phyloP scores from a whole-genome alignment of 2,113 vertebrate genomes.

The Mystacornis crossleyi region DNA sequence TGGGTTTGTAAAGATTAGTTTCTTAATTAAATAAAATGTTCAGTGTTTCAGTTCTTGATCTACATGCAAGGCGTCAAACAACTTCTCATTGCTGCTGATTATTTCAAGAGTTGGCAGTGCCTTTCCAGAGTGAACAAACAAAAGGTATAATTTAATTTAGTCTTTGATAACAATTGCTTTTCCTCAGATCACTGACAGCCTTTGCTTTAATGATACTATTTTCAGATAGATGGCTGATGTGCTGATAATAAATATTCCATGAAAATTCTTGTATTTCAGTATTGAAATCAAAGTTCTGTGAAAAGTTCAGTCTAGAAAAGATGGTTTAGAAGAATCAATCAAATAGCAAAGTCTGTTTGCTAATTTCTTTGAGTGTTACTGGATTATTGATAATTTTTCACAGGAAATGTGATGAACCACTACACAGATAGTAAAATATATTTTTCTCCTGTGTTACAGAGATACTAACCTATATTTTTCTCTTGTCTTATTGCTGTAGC shows the following conservation, averaged over 20 bases:
- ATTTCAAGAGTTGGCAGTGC: not conserved
- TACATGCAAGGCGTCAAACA: not conserved
- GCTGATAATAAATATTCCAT: not conserved
- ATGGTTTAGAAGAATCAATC: not conserved
- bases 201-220: not conserved
- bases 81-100: not conserved
- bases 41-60: not conserved
- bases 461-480: no score
- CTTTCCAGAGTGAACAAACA: not conserved
- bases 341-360: not conserved
- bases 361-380: not conserved
- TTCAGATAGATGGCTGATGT: not conserved
- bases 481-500: not conserved
- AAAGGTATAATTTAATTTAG: not conserved
- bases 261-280: not conserved
- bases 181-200: not conserved
- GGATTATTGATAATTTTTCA: not conserved
- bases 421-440: not conserved
- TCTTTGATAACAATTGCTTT: not conserved
- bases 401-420: accelerated
- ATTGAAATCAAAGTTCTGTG: not conserved
- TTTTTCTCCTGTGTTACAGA: not conserved
- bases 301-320: not conserved
- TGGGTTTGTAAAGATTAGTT: not conserved
- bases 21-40: not conserved